These are phyloP conservation scores for Deilephila elpenor DNA, from an alignment of 2,888 invertebrate species.

Conservation along the genomic window DNA sequence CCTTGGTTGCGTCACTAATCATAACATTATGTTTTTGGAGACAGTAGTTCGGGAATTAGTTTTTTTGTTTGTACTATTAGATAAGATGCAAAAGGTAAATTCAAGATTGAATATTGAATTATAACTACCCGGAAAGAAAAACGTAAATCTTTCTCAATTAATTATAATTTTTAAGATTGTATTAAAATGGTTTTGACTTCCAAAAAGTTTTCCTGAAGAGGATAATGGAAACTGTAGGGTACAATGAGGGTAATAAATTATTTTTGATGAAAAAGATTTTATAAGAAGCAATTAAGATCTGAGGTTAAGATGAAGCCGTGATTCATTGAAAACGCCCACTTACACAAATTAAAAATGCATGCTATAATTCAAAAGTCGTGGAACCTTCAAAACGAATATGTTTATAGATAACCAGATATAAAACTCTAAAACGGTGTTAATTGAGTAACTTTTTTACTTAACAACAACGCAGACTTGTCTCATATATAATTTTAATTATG, in stretches of 20 bases:
- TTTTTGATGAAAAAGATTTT: background rate
- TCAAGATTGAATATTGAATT: background rate
- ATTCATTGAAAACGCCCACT: background rate
- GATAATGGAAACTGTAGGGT: conserved; percentile 16
- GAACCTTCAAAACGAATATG: no score
- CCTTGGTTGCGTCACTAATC: no score
- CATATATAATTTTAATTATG: no score
- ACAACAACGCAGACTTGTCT: no score
- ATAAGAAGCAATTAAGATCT: background rate
- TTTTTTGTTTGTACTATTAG: background rate
- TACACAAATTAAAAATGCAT: no score
- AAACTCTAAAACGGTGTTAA: no score
- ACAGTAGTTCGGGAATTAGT: background rate
- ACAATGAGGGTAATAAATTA: background rate
- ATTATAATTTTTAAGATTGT: conserved; percentile 1
- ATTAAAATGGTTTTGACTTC: background rate
- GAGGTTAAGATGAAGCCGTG: no score
- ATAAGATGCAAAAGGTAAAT: background rate
- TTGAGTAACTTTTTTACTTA: no score
- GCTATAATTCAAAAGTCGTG: no score
- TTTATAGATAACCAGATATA: no score
- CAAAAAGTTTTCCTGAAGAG: conserved; percentile 12
- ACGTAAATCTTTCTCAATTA: background rate
- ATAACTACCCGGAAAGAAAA: background rate
- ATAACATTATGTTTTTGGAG: no score